These are phyloP conservation scores for Pomacea maculata DNA, from an alignment of 1,140 invertebrate genomes.

Conservation along the genomic window DNA sequence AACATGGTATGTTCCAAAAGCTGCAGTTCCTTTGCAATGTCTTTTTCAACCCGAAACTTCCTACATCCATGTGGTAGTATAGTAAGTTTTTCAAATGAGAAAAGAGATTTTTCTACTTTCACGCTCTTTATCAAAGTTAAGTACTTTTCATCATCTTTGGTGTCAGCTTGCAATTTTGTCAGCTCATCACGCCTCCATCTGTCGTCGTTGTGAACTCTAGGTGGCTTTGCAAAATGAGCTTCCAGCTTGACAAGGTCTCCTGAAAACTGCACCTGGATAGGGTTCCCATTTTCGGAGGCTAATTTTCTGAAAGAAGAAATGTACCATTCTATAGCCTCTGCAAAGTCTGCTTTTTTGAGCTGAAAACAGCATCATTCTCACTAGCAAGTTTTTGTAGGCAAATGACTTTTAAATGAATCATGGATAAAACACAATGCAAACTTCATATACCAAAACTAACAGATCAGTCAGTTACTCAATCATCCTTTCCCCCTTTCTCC, in stretches of 20 bases:
- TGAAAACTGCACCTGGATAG: conserved; percentile 29
- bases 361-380: too few species aligned
- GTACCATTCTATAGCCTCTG: too few species aligned
- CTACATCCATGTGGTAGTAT: conserved; percentile 24
- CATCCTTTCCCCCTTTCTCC: too few species aligned
- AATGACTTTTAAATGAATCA: too few species aligned
- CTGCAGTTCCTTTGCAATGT: conserved; percentile 11
- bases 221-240: conserved; percentile 83
- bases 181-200: conserved; percentile 74
- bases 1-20: background rate
- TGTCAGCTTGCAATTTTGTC: conserved; percentile 38
- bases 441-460: too few species aligned
- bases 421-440: too few species aligned
- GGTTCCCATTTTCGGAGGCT: too few species aligned
- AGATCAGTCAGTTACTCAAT: too few species aligned
- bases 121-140: background rate
- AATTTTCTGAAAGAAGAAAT: too few species aligned
- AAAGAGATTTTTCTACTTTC: background rate
- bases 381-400: too few species aligned
- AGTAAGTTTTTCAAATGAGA: conserved; percentile 23
- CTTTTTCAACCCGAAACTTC: conserved; percentile 11
- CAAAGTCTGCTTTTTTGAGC: too few species aligned
- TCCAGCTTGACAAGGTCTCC: conserved; percentile 75
- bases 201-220: conserved; percentile 86
- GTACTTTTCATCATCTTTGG: conserved; percentile 11